These are phyloP conservation scores for Sprattus sprattus DNA, from an alignment of 2,113 vertebrate species.

Conservation along the genomic window DNA sequence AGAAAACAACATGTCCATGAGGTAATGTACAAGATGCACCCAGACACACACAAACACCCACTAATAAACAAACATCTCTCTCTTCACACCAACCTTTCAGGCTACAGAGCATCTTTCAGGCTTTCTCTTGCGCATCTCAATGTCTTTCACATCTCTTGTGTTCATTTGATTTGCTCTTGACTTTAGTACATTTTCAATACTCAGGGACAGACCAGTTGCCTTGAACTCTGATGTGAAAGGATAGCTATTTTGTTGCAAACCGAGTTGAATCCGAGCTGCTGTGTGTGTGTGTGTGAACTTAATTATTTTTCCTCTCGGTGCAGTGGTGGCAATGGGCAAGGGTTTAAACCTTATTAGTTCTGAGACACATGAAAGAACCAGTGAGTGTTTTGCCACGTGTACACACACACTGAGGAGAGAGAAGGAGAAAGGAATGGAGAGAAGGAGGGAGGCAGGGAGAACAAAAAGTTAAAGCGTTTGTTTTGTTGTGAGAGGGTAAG, in stretches of 20 bases:
- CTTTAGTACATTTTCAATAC: not conserved
- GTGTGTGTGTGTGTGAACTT: not conserved
- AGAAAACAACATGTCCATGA: slow-evolving; percentile 8
- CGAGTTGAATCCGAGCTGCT: not conserved
- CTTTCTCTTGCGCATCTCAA: not conserved
- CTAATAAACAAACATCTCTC: not conserved
- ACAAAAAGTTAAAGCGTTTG: slow-evolving; percentile 47
- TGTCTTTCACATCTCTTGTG: not conserved
- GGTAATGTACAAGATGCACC: not conserved
- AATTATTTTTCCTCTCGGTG: not conserved
- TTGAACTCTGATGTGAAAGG: not conserved
- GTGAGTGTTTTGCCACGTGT: not conserved
- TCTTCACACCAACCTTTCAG: not conserved
- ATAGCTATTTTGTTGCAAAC: not conserved
- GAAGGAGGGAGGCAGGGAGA: not conserved
- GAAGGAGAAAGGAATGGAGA: not conserved
- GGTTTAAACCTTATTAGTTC: not conserved
- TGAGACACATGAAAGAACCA: not conserved
- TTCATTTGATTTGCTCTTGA: not conserved
- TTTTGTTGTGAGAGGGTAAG: slow-evolving; percentile 58
- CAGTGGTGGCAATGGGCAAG: not conserved
- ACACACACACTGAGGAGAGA: not conserved
- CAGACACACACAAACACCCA: slow-evolving; percentile 4
- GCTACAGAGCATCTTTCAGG: no score
- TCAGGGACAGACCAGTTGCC: not conserved